Evolutionary conservation across 2,888 invertebrate genomes (phyloP).

Genomic region (Cheilosia pagana): DNA sequence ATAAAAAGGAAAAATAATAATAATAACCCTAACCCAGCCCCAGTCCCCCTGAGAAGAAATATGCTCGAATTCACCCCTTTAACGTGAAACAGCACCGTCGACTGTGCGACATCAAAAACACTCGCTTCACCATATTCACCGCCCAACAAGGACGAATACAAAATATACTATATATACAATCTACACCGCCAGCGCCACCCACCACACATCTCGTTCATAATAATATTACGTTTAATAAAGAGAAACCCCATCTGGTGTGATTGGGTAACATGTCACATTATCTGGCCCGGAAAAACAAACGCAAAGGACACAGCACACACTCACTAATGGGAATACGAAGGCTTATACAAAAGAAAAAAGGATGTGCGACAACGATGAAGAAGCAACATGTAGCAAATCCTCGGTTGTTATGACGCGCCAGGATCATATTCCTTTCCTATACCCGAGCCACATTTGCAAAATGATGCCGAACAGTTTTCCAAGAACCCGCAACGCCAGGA

Average conservation of each 20-base stretch:
- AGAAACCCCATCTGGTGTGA: conserved; percentile 55
- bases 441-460: conserved; percentile 56
- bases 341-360: neutral
- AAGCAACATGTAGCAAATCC: conserved; percentile 71
- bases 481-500: conserved; percentile 14
- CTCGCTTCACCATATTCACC: conserved; percentile 16
- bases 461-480: conserved; percentile 43
- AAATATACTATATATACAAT: neutral
- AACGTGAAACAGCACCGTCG: conserved; percentile 23
- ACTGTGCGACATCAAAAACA: conserved; percentile 39
- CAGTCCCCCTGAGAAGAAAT: conserved; percentile 15
- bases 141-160: neutral
- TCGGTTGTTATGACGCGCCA: conserved; percentile 64
- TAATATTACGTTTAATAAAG: conserved; percentile 59
- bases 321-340: neutral
- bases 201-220: conserved; percentile 30
- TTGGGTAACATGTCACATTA: conserved; percentile 64
- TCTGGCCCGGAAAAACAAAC: conserved; percentile 25
- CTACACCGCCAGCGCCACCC: neutral
- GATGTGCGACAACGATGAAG: conserved; percentile 3
- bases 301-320: conserved; percentile 3
- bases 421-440: conserved; percentile 41
- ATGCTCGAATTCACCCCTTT: conserved; percentile 41
- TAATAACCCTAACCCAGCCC: neutral
- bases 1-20: conserved; percentile 11